Conservation (phyloP, 2,113 vertebrate species). For the Elephas maximus region DNA sequence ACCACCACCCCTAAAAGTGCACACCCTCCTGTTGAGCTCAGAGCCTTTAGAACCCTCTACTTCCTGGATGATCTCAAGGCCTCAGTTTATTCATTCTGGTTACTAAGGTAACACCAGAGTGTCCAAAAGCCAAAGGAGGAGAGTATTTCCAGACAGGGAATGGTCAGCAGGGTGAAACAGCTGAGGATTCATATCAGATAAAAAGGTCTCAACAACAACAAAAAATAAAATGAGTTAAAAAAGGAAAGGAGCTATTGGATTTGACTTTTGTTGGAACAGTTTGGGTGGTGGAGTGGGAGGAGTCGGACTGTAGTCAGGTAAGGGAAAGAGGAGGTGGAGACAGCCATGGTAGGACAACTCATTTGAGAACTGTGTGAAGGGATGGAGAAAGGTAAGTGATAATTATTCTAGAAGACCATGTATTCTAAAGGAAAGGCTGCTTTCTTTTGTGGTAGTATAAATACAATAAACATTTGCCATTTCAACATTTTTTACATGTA, state of each 20-base stretch:
- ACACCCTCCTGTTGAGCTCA: background rate
- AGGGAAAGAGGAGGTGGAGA: background rate
- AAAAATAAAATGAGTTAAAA: background rate
- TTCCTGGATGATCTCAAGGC: background rate
- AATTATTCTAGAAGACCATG: background rate
- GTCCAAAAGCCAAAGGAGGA: background rate
- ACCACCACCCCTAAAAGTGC: background rate
- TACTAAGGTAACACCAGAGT: background rate
- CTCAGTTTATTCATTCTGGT: background rate
- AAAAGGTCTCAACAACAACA: background rate
- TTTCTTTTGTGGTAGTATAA: background rate
- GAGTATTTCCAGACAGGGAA: background rate
- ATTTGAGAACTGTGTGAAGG: background rate
- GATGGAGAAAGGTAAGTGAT: background rate
- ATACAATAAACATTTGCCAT: background rate
- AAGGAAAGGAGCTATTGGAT: background rate
- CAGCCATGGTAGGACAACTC: background rate
- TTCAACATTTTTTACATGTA: background rate
- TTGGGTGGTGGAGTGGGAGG: background rate
- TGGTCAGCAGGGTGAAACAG: background rate
- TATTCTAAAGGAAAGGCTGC: background rate
- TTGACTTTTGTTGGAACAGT: background rate
- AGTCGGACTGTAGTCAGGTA: background rate
- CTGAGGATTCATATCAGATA: background rate
- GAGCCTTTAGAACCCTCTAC: background rate